Percentiles rank a stretch among this genome's conserved stretches.
phyloP scores from a whole-genome alignment of 2,888 invertebrate genomes.

The Muschampia plurimacula region DNA sequence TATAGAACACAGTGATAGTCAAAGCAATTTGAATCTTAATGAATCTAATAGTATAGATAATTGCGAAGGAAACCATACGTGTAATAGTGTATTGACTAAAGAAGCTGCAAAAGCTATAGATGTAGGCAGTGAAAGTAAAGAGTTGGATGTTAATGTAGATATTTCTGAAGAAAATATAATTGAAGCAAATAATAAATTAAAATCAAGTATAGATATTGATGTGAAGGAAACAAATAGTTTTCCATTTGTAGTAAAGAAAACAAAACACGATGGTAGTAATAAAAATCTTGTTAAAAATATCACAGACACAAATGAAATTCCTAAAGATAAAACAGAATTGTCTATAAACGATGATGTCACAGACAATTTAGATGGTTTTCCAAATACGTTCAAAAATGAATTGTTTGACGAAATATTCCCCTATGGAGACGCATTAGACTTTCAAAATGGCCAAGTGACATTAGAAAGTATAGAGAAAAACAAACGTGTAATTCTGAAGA shows the following conservation, averaged over 20 bases:
- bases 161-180: background rate
- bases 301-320: no score
- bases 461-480: slow-evolving; percentile 72
- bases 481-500: slow-evolving; percentile 63
- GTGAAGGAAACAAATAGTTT: background rate
- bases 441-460: slow-evolving; percentile 61
- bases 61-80: background rate
- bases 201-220: background rate
- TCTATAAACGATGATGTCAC: background rate
- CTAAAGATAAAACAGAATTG: background rate
- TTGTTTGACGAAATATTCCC: slow-evolving; percentile 65
- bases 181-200: background rate
- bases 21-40: background rate
- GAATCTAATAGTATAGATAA: background rate
- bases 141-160: background rate
- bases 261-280: background rate
- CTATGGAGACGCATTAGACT: slow-evolving; percentile 53
- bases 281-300: background rate
- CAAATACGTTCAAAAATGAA: slow-evolving; percentile 27
- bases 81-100: background rate
- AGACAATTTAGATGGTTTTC: background rate
- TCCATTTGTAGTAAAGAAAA: background rate
- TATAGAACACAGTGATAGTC: background rate
- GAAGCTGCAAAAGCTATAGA: background rate
- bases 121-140: background rate